Evolutionary conservation across 2,888 invertebrate genomes (phyloP).

Genomic region (Macrophya annulata): DNA sequence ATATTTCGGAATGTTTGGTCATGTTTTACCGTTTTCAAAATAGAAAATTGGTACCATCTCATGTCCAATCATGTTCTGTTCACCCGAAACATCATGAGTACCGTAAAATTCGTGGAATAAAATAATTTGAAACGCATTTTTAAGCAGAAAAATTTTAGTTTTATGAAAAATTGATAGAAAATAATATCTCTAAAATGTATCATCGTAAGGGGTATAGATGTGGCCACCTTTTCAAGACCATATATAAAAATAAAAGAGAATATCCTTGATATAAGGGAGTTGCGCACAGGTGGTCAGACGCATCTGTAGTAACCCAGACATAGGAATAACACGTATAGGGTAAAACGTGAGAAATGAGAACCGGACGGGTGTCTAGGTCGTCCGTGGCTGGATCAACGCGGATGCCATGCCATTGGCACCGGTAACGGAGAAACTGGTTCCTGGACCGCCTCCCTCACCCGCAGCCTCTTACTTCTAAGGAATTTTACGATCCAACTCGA

Average conservation of each 20-base stretch:
- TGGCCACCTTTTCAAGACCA: not conserved
- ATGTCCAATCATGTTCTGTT: not conserved
- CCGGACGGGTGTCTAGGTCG: constrained; percentile 26
- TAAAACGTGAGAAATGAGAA: constrained; percentile 29
- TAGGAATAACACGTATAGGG: not conserved
- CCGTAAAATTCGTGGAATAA: not conserved
- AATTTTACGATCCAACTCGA: constrained; percentile 27
- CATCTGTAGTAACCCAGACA: constrained; percentile 11
- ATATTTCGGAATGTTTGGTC: not conserved
- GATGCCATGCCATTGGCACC: constrained; percentile 34
- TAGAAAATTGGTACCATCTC: not conserved
- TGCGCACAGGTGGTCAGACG: constrained; percentile 19
- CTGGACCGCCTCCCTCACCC: constrained; percentile 19
- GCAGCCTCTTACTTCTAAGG: constrained; percentile 11
- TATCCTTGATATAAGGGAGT: not conserved
- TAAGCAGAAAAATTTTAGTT: not conserved
- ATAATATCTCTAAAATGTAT: not conserved
- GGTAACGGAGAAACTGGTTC: constrained; percentile 40
- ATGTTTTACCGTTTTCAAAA: no score
- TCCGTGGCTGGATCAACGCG: constrained; percentile 29
- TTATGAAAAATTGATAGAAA: not conserved
- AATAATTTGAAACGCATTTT: not conserved
- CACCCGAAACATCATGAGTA: not conserved
- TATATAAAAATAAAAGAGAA: not conserved
- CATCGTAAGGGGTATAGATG: not conserved